Evolutionary conservation across 2,888 invertebrate species (phyloP).

Genomic region (Busseola fusca): DNA sequence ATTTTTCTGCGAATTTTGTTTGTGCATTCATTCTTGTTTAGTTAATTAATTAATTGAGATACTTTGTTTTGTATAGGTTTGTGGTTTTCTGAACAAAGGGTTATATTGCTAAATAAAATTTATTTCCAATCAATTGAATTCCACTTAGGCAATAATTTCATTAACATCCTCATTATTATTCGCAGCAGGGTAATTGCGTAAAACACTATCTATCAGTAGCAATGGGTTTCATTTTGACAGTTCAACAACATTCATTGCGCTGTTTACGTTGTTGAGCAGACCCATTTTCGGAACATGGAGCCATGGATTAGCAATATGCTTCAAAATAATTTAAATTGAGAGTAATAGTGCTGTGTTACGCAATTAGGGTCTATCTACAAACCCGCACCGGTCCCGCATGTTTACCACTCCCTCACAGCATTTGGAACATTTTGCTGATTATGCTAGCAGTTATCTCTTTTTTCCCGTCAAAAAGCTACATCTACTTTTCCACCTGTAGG

Average conservation of each 20-base stretch:
- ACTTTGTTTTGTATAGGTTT: constrained; percentile 2
- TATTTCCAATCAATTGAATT: neutral
- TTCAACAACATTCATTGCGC: too few relatives aligned
- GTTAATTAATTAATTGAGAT: constrained; percentile 11
- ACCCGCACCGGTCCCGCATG: neutral
- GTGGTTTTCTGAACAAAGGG: constrained; percentile 2
- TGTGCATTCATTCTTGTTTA: constrained; percentile 11
- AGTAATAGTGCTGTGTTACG: too few relatives aligned
- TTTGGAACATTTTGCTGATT: neutral
- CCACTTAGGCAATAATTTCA: neutral
- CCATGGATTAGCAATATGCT: too few relatives aligned
- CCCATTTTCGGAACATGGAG: too few relatives aligned
- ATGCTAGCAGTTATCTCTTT: neutral
- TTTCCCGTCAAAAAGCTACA: neutral
- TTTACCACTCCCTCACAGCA: neutral
- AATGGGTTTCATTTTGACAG: too few relatives aligned
- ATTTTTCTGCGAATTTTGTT: constrained; percentile 65
- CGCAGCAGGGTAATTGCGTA: too few relatives aligned
- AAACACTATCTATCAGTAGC: too few relatives aligned
- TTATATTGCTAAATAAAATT: neutral
- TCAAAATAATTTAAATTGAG: too few relatives aligned
- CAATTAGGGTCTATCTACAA: neutral
- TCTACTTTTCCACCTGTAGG: neutral
- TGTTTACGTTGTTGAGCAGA: too few relatives aligned
- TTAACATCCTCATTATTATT: neutral